Percentiles rank a stretch among this genome's conserved stretches.
Evolutionary conservation across 1,140 invertebrate species (phyloP).

Genomic region (Caerostris darwini): DNA sequence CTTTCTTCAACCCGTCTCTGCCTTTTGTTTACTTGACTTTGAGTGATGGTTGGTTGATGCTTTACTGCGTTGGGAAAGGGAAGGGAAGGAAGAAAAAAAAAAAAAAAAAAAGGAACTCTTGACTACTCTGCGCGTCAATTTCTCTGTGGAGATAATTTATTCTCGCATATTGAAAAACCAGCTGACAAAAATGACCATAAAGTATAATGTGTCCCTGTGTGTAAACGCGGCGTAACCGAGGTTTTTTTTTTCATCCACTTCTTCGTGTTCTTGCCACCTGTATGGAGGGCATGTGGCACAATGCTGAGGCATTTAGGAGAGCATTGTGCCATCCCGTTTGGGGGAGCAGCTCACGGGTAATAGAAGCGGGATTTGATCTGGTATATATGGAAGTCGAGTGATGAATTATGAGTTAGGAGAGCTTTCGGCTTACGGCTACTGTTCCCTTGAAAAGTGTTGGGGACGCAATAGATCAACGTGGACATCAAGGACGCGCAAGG

Average conservation of each 20-base stretch:
- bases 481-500: conserved; percentile 49
- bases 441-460: conserved; percentile 50
- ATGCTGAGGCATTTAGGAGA: conserved; percentile 67
- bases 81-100: background rate
- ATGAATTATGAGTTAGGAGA: conserved; percentile 53
- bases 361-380: conserved; percentile 67
- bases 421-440: conserved; percentile 58
- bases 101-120: background rate
- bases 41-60: conserved; percentile 65
- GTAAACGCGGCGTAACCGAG: conserved; percentile 60
- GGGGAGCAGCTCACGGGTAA: conserved; percentile 28
- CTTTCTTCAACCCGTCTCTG: conserved; percentile 62
- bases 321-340: conserved; percentile 44
- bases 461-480: conserved; percentile 59
- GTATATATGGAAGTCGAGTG: conserved; percentile 6
- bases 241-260: conserved; percentile 21
- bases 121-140: background rate
- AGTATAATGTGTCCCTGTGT: conserved; percentile 61
- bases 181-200: conserved; percentile 76
- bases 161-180: conserved; percentile 73
- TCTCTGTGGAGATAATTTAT: conserved; percentile 68
- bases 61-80: conserved; percentile 25
- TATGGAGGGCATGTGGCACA: conserved; percentile 45
- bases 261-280: conserved; percentile 60
- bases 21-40: conserved; percentile 73